Base-by-base conservation (phyloP, 2,113 vertebrate genomes). In the Chaenogobius annularis region DNA sequence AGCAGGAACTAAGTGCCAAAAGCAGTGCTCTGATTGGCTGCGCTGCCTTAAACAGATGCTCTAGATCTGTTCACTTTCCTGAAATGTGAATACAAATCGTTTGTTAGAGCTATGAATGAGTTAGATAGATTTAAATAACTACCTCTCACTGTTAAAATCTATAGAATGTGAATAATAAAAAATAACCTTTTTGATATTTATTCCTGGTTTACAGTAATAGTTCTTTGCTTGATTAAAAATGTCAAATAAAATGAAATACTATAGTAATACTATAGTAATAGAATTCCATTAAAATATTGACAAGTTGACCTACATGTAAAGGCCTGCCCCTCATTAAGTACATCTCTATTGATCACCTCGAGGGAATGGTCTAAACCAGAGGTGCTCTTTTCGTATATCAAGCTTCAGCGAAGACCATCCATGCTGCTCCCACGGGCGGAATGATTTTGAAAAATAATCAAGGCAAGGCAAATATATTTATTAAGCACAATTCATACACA, bases 341-440 rank as follows among this genome's bases (percentile, higher is more conserved):
- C 59, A 72, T 43, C 22, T 78, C 58, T 43, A 74, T 68, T 48
- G 66, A 56, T 72, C 61, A 50, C 37, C 67, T 23, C 7, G 10
- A 31, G 20, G 50, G 20, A 73, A 79, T 66, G 17, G 75, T 73
- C 23, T 7, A 54, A 66, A 79, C 70, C 35, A 76, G 6, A 70
- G 72, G 50, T 54, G 19, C 58, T 83, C 59, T 72, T 81, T 77
- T 73, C 44, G 23, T 63, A 73, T 1, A 69, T 65, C 73, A 11
- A 35, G 23, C 37, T 61, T 74, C 70, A 76, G 58, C 68, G 66
- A 48, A 68, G 75, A 68, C 66, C 70, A 26, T 78, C 58, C 72
- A 52, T 67, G 66, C n/a, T 40, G 63, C 72, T 83, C 74, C 19
- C 35, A 54, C 20, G n/a, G 50, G 19, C 9, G 10, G 50, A 54